These are phyloP conservation scores for Schizopygopsis pylzovi DNA, from an alignment of 2,797 vertebrate genomes.

Conservation along the genomic window DNA sequence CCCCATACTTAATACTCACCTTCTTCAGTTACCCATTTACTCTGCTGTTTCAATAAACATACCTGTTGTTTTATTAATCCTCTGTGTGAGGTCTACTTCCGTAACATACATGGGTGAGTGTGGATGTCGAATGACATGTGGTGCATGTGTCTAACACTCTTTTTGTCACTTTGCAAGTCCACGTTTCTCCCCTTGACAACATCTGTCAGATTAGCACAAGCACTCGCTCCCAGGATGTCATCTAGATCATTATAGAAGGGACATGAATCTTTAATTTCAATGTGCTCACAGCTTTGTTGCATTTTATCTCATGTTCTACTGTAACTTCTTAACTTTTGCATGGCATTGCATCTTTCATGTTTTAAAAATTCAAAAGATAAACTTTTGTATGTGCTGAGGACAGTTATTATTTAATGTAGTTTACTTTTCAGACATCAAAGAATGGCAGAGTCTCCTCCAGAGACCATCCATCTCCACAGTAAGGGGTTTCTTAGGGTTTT, in stretches of 20 bases:
- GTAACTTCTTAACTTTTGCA: not conserved
- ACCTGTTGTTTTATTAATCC: no score
- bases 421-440: not conserved
- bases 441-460: not conserved
- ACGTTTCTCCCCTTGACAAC: not conserved
- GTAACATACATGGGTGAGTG: not conserved
- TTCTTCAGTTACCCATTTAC: no score
- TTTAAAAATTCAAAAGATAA: not conserved
- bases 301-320: not conserved
- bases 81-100: no score
- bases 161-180: not conserved
- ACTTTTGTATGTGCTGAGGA: not conserved
- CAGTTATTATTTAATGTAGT: not conserved
- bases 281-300: not conserved
- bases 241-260: not conserved
- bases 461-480: not conserved
- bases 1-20: no score
- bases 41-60: no score
- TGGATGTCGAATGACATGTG: not conserved
- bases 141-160: not conserved
- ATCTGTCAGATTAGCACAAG: constrained; percentile 17
- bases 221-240: not conserved
- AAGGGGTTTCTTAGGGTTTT: not conserved
- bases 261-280: constrained; percentile 6
- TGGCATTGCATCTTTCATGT: not conserved